These are phyloP conservation scores for Hydropsyche tenuis DNA, from an alignment of 1,140 invertebrate genomes.

Conservation along the genomic window DNA sequence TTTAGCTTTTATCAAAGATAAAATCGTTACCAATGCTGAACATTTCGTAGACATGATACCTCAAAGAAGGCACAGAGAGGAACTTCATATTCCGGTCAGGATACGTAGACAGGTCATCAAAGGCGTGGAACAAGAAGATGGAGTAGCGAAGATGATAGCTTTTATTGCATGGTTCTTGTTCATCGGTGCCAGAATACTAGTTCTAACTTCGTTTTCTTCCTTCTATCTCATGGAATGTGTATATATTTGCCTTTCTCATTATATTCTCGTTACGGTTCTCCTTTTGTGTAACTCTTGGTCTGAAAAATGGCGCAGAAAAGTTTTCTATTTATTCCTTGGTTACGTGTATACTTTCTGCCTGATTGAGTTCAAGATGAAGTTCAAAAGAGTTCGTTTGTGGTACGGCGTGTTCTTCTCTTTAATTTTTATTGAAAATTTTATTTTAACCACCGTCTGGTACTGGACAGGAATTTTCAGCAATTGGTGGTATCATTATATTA, in stretches of 20 bases:
- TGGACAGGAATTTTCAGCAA: slow-evolving; percentile 63
- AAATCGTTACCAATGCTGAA: slow-evolving; percentile 42
- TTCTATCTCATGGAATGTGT: slow-evolving; percentile 69
- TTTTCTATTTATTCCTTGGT: slow-evolving; percentile 70
- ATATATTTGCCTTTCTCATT: slow-evolving; percentile 66
- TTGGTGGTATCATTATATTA: slow-evolving; percentile 67
- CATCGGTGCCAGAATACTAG: slow-evolving; percentile 69
- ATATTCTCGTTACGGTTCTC: slow-evolving; percentile 65
- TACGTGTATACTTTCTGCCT: slow-evolving; percentile 75
- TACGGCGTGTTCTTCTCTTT: slow-evolving; percentile 70
- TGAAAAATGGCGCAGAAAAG: slow-evolving; percentile 62
- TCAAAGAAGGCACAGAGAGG: slow-evolving; percentile 38
- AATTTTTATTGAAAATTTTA: slow-evolving; percentile 69
- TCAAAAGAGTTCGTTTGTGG: slow-evolving; percentile 71
- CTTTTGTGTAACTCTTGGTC: slow-evolving; percentile 66
- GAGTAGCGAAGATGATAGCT: slow-evolving; percentile 68
- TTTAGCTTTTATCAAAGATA: slow-evolving; percentile 34
- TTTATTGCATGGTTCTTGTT: slow-evolving; percentile 77
- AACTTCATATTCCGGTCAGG: slow-evolving; percentile 51
- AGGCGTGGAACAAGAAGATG: slow-evolving; percentile 73
- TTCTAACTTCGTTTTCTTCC: slow-evolving; percentile 72
- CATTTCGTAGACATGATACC: slow-evolving; percentile 44
- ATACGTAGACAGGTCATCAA: slow-evolving; percentile 56
- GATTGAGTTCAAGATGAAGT: slow-evolving; percentile 78
- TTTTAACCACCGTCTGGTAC: slow-evolving; percentile 71